A percentile compares a stretch with the other conserved stretches of the same genome.
Conservation (phyloP, 2,888 invertebrate species). For the Litoditis marina region DNA sequence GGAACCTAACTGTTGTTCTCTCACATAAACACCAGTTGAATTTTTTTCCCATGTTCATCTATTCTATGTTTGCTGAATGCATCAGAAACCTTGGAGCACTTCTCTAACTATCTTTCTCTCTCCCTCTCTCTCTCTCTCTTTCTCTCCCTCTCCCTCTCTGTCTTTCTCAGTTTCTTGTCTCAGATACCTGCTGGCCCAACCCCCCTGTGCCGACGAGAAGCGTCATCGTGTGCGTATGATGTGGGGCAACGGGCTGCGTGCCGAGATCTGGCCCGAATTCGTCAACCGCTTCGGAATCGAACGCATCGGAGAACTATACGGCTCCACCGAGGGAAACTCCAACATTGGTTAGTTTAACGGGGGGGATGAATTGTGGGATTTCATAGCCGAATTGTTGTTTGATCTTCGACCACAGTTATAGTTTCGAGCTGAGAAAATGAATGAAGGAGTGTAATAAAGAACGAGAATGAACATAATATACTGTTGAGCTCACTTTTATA, state of each 20-base stretch:
- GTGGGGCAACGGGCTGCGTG: conserved; percentile 87
- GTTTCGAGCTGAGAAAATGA: too few species aligned
- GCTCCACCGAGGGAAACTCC: conserved; percentile 94
- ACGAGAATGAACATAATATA: too few species aligned
- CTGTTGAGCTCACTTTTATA: too few species aligned
- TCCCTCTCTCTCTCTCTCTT: not conserved
- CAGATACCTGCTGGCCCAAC: conserved; percentile 66
- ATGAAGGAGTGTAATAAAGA: too few species aligned
- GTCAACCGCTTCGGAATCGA: conserved; percentile 80
- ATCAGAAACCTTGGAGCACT: too few species aligned
- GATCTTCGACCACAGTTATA: too few species aligned
- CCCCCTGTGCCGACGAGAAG: conserved; percentile 62
- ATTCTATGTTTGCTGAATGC: too few species aligned
- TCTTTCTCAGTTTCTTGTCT: conserved; percentile 6
- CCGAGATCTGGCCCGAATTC: conserved; percentile 89
- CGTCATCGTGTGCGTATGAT: conserved; percentile 70
- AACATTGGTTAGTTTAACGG: conserved; percentile 71
- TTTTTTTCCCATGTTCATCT: too few species aligned
- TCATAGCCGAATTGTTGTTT: not conserved
- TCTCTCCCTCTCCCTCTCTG: not conserved
- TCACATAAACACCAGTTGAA: too few species aligned
- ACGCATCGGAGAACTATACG: conserved; percentile 87
- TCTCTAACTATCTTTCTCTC: too few species aligned
- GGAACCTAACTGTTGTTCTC: too few species aligned
- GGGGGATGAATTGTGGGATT: not conserved